Percentiles rank a stretch among this genome's conserved stretches.
Evolutionary conservation across 2,113 vertebrate genomes (phyloP).

Genomic region (Phasianus colchicus): DNA sequence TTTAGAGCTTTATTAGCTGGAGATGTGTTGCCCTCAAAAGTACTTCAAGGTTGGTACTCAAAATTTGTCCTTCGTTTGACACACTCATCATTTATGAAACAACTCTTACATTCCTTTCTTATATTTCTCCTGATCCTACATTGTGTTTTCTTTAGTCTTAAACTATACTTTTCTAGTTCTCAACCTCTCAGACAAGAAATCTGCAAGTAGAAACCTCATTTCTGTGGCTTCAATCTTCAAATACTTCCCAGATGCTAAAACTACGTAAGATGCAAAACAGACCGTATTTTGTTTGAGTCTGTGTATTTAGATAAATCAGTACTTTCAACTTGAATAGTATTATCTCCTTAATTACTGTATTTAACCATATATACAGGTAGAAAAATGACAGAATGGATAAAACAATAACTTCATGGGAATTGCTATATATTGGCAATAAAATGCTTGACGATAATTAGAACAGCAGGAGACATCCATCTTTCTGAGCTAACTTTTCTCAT

Average conservation of each 20-base stretch:
- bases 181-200: background rate
- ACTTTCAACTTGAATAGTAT: background rate
- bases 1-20: background rate
- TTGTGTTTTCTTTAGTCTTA: background rate
- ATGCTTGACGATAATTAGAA: background rate
- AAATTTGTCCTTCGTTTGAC: background rate
- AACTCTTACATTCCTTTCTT: background rate
- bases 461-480: background rate
- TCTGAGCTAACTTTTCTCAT: background rate
- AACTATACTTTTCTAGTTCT: background rate
- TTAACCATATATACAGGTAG: background rate
- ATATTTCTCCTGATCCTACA: background rate
- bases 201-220: background rate
- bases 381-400: background rate
- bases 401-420: background rate
- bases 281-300: background rate
- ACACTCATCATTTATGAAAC: background rate
- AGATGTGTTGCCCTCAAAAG: background rate
- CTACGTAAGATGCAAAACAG: background rate
- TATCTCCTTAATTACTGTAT: background rate
- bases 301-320: background rate
- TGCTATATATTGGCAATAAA: background rate
- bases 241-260: background rate
- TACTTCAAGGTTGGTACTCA: background rate
- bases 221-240: background rate